Evolutionary conservation across 2,113 vertebrate species (phyloP).

Genomic region (Poeciliopsis retropinna): DNA sequence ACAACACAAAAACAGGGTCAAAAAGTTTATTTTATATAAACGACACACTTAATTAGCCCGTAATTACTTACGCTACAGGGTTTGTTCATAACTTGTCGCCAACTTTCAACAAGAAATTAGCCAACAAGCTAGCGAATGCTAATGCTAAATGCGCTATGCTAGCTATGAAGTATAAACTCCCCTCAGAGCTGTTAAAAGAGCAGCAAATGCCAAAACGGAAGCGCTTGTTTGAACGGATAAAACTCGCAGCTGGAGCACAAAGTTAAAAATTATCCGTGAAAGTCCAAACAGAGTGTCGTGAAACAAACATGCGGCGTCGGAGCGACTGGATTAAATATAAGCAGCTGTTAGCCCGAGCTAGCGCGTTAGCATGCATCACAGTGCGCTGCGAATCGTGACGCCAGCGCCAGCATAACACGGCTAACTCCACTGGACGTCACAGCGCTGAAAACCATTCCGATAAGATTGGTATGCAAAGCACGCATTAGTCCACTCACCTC

Average conservation of each 20-base stretch:
- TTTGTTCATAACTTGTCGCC: constrained; percentile 46
- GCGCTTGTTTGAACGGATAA: neutral
- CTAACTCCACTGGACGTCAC: constrained; percentile 43
- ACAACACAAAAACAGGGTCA: no score
- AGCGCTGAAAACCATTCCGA: neutral
- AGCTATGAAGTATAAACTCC: constrained; percentile 59
- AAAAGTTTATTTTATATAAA: no score
- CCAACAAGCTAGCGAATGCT: constrained; percentile 64
- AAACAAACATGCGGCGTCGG: constrained; percentile 19
- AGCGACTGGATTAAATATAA: constrained; percentile 67
- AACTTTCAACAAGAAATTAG: constrained; percentile 66
- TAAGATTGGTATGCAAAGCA: constrained; percentile 9
- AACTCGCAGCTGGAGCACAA: neutral
- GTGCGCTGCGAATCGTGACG: constrained; percentile 70
- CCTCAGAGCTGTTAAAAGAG: constrained; percentile 56
- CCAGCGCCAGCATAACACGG: constrained; percentile 32
- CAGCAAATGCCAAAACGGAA: constrained; percentile 25
- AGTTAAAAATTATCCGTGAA: neutral
- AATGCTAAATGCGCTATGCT: constrained; percentile 67
- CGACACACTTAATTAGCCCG: neutral
- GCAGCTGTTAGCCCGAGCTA: constrained; percentile 74
- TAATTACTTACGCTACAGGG: neutral
- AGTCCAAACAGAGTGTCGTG: neutral
- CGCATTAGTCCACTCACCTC: constrained; percentile 72
- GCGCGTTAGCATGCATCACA: constrained; percentile 72